Base-by-base conservation (phyloP, 2,888 invertebrate species). In the Cheilosia vulpina region DNA sequence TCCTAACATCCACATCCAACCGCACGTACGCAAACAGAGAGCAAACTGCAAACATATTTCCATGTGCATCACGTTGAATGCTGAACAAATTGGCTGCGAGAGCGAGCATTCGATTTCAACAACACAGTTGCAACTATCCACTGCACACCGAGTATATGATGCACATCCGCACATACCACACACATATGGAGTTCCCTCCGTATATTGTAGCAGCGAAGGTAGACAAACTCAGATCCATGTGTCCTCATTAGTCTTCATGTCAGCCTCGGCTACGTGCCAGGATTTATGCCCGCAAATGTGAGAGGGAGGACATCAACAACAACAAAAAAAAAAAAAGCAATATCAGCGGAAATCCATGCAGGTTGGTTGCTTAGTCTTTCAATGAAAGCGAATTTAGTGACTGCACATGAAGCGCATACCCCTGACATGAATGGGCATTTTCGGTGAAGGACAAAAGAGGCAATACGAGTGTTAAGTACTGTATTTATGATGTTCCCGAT, bases 191-290 rank as follows among this genome's bases (percentile, higher is more conserved):
- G 45, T 27, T 21, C 57, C 55, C n/a, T 69, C 21, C 52, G 27
- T 27, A 50, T 47, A 57, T n/a, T 9, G 24, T 11, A n/a, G 24
- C 55, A 47, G 17, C n/a, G 6, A 47, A 50, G 52, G 47, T 57
- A 60, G 60, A 78, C 60, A 62, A 68, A 75, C 75, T 41, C 55
- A 63, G 58, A 79, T 69, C 79, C 79, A 75, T 79, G 60, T 84
- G 79, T 84, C 69, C 79, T 84, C 75, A 84, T 84, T 84, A 84
- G 79, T 75, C 83, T 73, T 84, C 83, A 79, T 79, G 83, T 84
- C 83, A 84, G 83, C 53, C 65, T 53, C 58, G 63, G 41, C 69
- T 79, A 84, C 83, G 83, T 84, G 83, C 79, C 65, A 53, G 83
- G 83, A 84, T 84, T 79, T 84, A 75, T 84, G 83, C 69, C 58